Conservation (phyloP, 2,113 vertebrate species). For the Globicephala melas region DNA sequence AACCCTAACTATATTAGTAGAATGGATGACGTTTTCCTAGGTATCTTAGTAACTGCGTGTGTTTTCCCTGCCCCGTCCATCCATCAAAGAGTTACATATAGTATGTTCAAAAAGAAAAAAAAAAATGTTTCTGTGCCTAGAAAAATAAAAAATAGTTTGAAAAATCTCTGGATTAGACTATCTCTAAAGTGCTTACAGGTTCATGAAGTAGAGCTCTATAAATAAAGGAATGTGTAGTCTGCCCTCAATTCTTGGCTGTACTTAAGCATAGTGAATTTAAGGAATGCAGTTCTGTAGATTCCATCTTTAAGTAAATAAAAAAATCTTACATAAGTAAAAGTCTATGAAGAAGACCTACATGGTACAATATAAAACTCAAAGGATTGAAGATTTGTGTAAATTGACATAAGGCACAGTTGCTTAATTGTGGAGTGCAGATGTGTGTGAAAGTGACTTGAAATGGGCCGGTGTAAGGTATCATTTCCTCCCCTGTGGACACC, state of each 20-base stretch:
- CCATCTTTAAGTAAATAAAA: background rate
- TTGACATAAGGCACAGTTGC: background rate
- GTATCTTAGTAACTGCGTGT: background rate
- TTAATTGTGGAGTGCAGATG: background rate
- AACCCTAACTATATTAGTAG: background rate
- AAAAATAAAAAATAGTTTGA: background rate
- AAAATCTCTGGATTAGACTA: background rate
- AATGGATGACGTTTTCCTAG: background rate
- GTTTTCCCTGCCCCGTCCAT: background rate
- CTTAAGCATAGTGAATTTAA: slow-evolving; percentile 26
- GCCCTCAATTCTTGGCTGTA: background rate
- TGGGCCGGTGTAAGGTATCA: background rate
- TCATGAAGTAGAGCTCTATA: background rate
- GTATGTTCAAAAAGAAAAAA: background rate
- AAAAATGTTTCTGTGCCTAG: background rate
- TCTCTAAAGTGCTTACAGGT: background rate
- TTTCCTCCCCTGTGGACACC: background rate
- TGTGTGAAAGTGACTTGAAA: background rate
- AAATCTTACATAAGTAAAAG: background rate
- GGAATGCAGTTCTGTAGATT: slow-evolving; percentile 1
- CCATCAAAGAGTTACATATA: background rate
- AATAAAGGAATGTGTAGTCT: background rate
- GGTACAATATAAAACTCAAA: background rate
- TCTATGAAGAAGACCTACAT: background rate
- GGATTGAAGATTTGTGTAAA: background rate